Conservation (phyloP, 2,113 vertebrate species). For the Sigmodon hispidus region DNA sequence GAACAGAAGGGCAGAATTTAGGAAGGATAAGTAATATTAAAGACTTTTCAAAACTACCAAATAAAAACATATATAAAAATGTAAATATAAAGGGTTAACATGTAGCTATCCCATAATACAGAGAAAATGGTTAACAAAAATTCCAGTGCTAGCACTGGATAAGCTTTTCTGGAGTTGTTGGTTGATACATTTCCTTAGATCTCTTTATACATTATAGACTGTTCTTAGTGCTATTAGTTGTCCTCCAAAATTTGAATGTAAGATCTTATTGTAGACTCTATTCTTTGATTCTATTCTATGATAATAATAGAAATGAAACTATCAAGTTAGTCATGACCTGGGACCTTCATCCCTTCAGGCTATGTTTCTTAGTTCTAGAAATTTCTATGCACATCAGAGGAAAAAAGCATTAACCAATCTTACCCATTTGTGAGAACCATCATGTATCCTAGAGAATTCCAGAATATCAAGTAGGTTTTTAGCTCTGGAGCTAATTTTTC, state of each 20-base stretch:
- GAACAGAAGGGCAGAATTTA: no score
- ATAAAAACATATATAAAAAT: background rate
- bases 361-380: background rate
- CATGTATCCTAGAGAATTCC: background rate
- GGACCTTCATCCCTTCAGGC: background rate
- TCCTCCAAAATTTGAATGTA: background rate
- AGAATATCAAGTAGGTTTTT: background rate
- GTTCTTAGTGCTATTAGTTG: background rate
- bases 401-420: background rate
- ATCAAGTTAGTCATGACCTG: background rate
- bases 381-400: background rate
- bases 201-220: background rate
- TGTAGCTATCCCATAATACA: background rate
- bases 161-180: background rate
- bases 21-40: background rate
- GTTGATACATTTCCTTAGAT: background rate
- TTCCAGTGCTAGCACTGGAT: background rate
- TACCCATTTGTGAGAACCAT: background rate
- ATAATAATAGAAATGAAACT: background rate
- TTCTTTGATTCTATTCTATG: background rate
- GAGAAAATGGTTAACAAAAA: background rate
- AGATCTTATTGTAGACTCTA: background rate
- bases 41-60: background rate
- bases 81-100: background rate
- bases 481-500: background rate